Evolutionary conservation across 2,888 invertebrate genomes (phyloP), one percentile per base, ranked within the genome.

Genomic region (Agriotes lineatus): DNA sequence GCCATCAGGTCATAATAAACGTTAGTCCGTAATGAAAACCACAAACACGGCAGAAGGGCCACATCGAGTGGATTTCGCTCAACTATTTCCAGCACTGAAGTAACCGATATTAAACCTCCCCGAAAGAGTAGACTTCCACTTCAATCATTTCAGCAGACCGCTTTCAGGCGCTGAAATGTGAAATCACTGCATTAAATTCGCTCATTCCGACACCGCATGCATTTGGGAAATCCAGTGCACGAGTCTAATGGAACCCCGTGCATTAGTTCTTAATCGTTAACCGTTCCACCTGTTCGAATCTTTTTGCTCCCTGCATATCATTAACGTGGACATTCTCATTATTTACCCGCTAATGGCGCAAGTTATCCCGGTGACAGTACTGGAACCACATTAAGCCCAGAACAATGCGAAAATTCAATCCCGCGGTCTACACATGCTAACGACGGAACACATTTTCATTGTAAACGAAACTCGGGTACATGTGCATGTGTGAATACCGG

Each of bases 21-120:
- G 25, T 45, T 59, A 59, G 33, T 35, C 45, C 45, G 59, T 59
- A 45, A 59, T 59, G 59, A 59, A 59, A 59, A 59, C 59, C 59
- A 45, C 59, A 59, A 59, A 59, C 45, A 45, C 59, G 45, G 35
- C 59, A 57, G 59, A 45, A 59, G 45, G 45, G 59, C 45, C 39
- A 59, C 45, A 25, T 35, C 45, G 45, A 59, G 59, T 59, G 59
- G 45, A 59, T 59, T 59, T 59, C 45, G 45, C 59, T 59, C 59
- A 45, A 59, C 59, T 59, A 44, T 59, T 33, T 59, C 45, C 45
- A 35, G 45, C 44, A 45, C 59, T 35, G 45, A 59, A 59, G 35
- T 59, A 45, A 35, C 45, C 44, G 45, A 59, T 45, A 59, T 33
- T 59, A 45, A 52, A 52, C 52, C 52, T 33, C 33, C 48, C 19